Evolutionary conservation across 2,113 vertebrate species (phyloP), one percentile per base, ranked within the genome.

Genomic region (Thomomys bottae): DNA sequence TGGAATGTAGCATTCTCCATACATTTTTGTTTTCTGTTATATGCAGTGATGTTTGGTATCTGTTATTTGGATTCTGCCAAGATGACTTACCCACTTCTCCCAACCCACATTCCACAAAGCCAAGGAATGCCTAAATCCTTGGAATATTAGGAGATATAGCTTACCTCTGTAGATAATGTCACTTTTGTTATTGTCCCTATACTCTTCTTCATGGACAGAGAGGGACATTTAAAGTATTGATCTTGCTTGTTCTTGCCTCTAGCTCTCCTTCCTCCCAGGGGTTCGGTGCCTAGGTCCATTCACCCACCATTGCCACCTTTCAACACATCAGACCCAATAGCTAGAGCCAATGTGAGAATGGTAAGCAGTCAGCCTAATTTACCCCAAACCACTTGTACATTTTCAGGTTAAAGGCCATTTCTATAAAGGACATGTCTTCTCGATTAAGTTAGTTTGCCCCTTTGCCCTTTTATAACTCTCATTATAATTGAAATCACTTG

Each of bases 401-500:
- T 88, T 92, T 84, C 40, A 78, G 40, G 32, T 78, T 87, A 89
- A 85, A 87, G 28, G 34, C 66, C 30, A 87, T 63, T 88, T 36
- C 71, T 54, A 54, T 54, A 54, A 17, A 54, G 49, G 49, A 54
- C 49, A 54, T n/a, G 32, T 93, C 73, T 85, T 89, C 84, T 70
- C 93, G 71, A 93, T 75, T 78, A 90, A 90, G 66, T 76, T 85
- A 75, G 54, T 82, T 63, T 96, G 66, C 66, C 59, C 90, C n/a
- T 92, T 89, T 85, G 12, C 61, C 76, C 87, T 92, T 90, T 76
- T 21, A 84, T 88, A 95, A 83, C 57, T 94, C 63, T 92, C 77
- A 92, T 84, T 91, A 84, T 85, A 92, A 71, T 87, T 77, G 67
- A 95, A 95, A 92, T 92, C 72, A 86, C 61, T 93, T 86, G 67